Evolutionary conservation across 2,797 vertebrate genomes (phyloP).

Genomic region (Chelidonichthys spinosus): DNA sequence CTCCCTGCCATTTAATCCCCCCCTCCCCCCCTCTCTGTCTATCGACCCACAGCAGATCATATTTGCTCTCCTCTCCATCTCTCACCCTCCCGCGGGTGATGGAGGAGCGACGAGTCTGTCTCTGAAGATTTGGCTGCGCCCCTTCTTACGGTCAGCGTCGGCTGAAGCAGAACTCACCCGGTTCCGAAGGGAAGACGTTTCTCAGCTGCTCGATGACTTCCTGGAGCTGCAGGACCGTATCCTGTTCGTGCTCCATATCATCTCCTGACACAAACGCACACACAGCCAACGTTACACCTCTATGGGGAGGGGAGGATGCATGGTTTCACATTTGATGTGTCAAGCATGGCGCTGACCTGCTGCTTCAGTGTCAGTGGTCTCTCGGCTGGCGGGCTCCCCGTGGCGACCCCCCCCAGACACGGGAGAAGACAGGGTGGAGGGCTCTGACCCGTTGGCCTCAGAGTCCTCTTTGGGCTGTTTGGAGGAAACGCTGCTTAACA

Average conservation of each 20-base stretch:
- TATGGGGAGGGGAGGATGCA: not conserved
- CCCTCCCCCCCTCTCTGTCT: conserved; percentile 24
- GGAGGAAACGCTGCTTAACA: conserved; percentile 31
- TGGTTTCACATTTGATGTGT: conserved; percentile 32
- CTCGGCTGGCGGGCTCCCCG: conserved; percentile 85
- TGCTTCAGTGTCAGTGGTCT: conserved; percentile 92
- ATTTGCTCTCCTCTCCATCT: conserved; percentile 69
- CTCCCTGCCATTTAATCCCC: conserved; percentile 58
- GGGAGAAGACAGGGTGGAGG: conserved; percentile 89
- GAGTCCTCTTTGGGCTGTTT: conserved; percentile 91
- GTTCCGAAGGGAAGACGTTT: conserved; percentile 92
- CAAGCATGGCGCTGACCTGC: conserved; percentile 84
- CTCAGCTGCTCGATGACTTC: conserved; percentile 98
- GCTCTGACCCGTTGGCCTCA: conserved; percentile 89
- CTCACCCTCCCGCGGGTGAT: conserved; percentile 40
- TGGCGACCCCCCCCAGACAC: conserved; percentile 90
- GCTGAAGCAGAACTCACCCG: conserved; percentile 65
- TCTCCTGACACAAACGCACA: conserved; percentile 83
- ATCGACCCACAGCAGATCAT: conserved; percentile 66
- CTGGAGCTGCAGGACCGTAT: conserved; percentile 95
- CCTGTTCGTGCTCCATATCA: conserved; percentile 88
- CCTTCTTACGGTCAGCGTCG: conserved; percentile 11
- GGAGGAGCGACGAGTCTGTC: conserved; percentile 36
- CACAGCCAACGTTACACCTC: conserved; percentile 10
- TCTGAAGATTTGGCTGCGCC: conserved; percentile 17